phyloP scores from a whole-genome alignment of 2,113 vertebrate species.

The human (Homo sapiens) region GRCh38 chr14:91278501-91279000 shows the following conservation, averaged over 20 bases:
- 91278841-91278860: neutral
- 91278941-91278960: no score
- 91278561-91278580: no score
- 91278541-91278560: neutral
- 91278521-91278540: fast-evolving
- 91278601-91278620: neutral
- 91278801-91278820: fast-evolving
- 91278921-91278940: no score
- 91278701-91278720: neutral
- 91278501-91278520: neutral
- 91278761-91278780: neutral
- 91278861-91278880: no score
- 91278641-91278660: fast-evolving
- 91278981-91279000: no score
- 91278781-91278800: fast-evolving
- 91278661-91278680: neutral
- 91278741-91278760: neutral
- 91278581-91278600: neutral
- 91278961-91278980: no score
- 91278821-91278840: neutral
- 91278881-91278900: no score
- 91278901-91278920: no score
- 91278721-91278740: neutral
- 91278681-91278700: no score
- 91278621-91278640: neutral